phyloP scores from a whole-genome alignment of 2,113 vertebrate species.

The Paratilapia polleni region DNA sequence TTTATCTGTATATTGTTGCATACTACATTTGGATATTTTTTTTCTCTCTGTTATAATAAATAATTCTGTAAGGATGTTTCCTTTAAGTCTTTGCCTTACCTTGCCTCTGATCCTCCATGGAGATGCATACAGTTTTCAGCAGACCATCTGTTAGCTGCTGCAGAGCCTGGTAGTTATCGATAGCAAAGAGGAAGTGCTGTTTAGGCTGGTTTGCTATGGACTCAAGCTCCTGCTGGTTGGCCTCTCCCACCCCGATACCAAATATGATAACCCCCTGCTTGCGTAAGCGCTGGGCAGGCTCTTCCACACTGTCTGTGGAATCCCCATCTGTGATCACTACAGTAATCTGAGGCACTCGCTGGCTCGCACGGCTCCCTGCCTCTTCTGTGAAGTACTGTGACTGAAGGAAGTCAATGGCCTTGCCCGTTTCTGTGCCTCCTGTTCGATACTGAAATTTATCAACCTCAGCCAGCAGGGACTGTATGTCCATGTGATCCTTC shows the following conservation, averaged over 20 bases:
- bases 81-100: slow-evolving; percentile 37
- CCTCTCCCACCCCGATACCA: slow-evolving; percentile 78
- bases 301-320: slow-evolving; percentile 76
- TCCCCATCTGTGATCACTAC: slow-evolving; percentile 85
- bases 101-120: slow-evolving; percentile 77
- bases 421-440: slow-evolving; percentile 79
- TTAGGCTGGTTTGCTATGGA: slow-evolving; percentile 81
- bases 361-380: slow-evolving; percentile 71
- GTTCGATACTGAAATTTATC: slow-evolving; percentile 65
- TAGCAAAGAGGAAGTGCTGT: slow-evolving; percentile 74
- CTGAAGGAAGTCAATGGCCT: slow-evolving; percentile 80
- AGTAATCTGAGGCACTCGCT: slow-evolving; percentile 81
- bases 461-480: slow-evolving; percentile 73
- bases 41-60: neutral
- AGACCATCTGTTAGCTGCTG: slow-evolving; percentile 61
- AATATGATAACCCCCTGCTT: slow-evolving; percentile 79
- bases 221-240: slow-evolving; percentile 62
- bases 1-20: too few relatives aligned
- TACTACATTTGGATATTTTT: neutral
- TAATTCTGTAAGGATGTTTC: neutral
- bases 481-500: slow-evolving; percentile 75
- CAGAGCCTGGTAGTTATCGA: slow-evolving; percentile 76
- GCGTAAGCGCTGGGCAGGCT: slow-evolving; percentile 71
- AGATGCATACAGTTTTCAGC: slow-evolving; percentile 78
- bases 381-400: slow-evolving; percentile 71